Base-by-base conservation (phyloP, 1,140 invertebrate species). In the Cherax destructor region DNA sequence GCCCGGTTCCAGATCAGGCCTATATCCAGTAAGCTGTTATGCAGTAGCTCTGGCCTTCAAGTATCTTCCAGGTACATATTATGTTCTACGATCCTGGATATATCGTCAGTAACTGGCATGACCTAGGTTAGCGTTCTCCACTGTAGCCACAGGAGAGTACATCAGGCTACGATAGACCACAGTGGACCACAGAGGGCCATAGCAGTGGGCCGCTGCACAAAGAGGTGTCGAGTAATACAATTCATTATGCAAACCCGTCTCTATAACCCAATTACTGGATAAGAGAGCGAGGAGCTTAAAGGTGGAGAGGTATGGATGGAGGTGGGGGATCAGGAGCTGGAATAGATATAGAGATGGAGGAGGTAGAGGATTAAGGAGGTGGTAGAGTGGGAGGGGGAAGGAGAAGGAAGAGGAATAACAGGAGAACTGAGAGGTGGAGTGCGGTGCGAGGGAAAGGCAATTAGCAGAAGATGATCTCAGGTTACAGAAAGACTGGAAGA, bases 221-320 rank as follows among this genome's bases (percentile, higher is more conserved):
- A 86, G 84, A 86, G 84, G 84, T 69, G 84, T 76, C 74, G 84
- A 86, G 72, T 86, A 86, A 86, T 86, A 86, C 84, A 86, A 86
- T 86, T 86, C 84, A 86, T 86, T 86, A 86, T 86, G 84, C 84
- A 86, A 86, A 86, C 84, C 84, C 61, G 84, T 86, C 84, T 74
- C 84, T 49, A 76, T 86, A 86, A 86, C 84, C 49, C 84, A 86
- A 86, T 86, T 86, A 86, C 84, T 77, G 72, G 84, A 86, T 86
- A 86, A 86, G 84, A 86, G 84, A 72, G 84, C 72, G 74, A 86
- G 74, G 69, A 76, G 74, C 74, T 86, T 86, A 86, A 86, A 76
- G 84, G 84, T 86, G 41, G 84, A 86, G 84, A 61, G 74, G 69
- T 49, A 80, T 21, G 84, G 69, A 41, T 30, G 81, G 74, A 49